Conservation (phyloP, 2,113 vertebrate genomes). For the Speoplatyrhinus poulsoni region DNA sequence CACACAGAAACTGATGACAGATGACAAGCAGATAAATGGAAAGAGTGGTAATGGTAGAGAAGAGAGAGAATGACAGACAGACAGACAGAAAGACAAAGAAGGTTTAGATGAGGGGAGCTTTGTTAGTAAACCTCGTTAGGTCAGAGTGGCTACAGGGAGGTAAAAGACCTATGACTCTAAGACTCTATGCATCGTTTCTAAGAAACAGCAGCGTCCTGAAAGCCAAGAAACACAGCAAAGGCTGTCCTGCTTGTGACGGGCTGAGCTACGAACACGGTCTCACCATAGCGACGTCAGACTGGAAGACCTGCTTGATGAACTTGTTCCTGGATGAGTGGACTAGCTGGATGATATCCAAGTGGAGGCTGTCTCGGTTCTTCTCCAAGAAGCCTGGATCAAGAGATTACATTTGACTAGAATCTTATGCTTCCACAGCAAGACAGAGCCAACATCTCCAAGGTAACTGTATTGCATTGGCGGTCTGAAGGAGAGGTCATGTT, state of each 20-base stretch:
- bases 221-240: neutral
- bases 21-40: constrained; percentile 32
- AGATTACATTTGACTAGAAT: neutral
- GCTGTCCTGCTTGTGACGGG: neutral
- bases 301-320: constrained; percentile 97
- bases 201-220: constrained; percentile 13
- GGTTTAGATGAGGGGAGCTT: constrained; percentile 22
- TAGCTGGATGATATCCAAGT: constrained; percentile 94
- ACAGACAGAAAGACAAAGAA: constrained; percentile 6
- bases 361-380: constrained; percentile 97
- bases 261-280: constrained; percentile 28
- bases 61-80: constrained; percentile 18
- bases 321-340: constrained; percentile 96
- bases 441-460: too few relatives aligned
- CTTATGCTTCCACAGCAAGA: too few relatives aligned
- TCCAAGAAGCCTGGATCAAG: constrained; percentile 89
- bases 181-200: neutral
- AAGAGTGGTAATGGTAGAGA: constrained; percentile 41
- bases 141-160: constrained; percentile 19
- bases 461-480: too few relatives aligned
- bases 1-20: constrained; percentile 77
- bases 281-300: constrained; percentile 94
- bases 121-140: constrained; percentile 28
- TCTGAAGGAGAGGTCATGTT: too few relatives aligned
- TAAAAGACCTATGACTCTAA: constrained; percentile 21